Evolutionary conservation across 2,888 invertebrate species (phyloP).

Genomic region (Schizotus pectinicornis): DNA sequence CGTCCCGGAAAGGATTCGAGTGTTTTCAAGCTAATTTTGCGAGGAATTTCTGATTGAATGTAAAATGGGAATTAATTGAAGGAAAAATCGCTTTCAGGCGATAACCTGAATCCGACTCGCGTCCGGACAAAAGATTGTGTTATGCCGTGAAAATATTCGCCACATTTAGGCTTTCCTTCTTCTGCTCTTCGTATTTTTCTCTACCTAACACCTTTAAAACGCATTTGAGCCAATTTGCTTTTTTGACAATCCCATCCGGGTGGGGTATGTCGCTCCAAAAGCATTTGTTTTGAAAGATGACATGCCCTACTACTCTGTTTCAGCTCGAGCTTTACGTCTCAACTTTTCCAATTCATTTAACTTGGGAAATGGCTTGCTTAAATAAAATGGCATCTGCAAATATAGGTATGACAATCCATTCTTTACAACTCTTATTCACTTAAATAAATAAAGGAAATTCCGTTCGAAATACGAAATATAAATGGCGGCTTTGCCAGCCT

Average conservation of each 20-base stretch:
- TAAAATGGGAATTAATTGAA: conserved; percentile 18
- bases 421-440: conserved; percentile 27
- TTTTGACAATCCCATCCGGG: conserved; percentile 36
- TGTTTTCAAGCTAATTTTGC: neutral
- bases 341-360: conserved; percentile 44
- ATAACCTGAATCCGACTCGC: conserved; percentile 3
- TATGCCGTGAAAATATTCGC: conserved; percentile 20
- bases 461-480: too few relatives aligned
- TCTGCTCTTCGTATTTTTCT: conserved; percentile 18
- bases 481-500: too few relatives aligned
- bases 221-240: conserved; percentile 38
- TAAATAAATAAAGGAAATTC: conserved; percentile 27
- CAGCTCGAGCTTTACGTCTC: conserved; percentile 36
- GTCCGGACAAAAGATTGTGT: conserved; percentile 5
- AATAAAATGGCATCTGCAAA: conserved; percentile 37
- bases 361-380: conserved; percentile 38
- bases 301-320: conserved; percentile 31
- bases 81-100: conserved; percentile 11
- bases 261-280: conserved; percentile 28
- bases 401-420: conserved; percentile 37
- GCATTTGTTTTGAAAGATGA: conserved; percentile 41
- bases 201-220: conserved; percentile 31
- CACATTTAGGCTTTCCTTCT: conserved; percentile 14
- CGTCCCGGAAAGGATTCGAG: neutral
- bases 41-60: conserved; percentile 10